Conservation (phyloP, 1,140 invertebrate genomes). For the Bradysia coprophila region DNA sequence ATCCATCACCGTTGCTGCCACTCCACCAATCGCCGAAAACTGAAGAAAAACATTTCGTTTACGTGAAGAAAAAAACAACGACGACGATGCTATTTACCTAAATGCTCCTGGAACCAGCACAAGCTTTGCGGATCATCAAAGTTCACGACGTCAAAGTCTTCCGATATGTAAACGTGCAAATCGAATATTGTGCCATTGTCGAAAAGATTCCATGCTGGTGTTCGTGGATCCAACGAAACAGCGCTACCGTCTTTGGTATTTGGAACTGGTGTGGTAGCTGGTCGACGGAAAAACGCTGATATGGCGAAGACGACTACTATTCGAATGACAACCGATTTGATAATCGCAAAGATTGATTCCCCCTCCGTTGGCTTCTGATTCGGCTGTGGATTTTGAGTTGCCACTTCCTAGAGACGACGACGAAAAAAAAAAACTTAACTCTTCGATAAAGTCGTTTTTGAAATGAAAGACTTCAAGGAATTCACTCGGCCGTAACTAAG, state of each 20-base stretch:
- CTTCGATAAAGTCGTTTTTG: no score
- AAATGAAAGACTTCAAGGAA: no score
- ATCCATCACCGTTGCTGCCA: slow-evolving; percentile 68
- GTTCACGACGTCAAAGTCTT: slow-evolving; percentile 49
- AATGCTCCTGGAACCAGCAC: slow-evolving; percentile 67
- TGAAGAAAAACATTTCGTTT: no score
- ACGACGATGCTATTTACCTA: no score
- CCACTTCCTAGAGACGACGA: no score
- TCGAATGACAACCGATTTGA: slow-evolving; percentile 66
- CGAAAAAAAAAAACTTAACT: no score
- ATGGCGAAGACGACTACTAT: slow-evolving; percentile 89
- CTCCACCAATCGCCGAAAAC: slow-evolving; percentile 89
- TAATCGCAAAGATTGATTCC: slow-evolving; percentile 66
- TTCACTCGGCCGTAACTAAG: no score
- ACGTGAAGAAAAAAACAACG: no score
- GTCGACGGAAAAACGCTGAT: slow-evolving; percentile 68
- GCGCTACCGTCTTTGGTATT: slow-evolving; percentile 14
- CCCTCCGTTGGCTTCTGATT: slow-evolving; percentile 32
- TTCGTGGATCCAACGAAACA: slow-evolving; percentile 13
- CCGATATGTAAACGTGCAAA: slow-evolving; percentile 78
- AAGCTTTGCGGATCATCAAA: slow-evolving; percentile 50
- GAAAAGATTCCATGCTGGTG: slow-evolving; percentile 64
- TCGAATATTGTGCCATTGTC: slow-evolving; percentile 70
- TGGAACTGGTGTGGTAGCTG: slow-evolving; percentile 26
- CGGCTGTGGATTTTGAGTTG: background rate